Percentiles rank a stretch among this genome's conserved stretches.
Conservation (phyloP, 2,113 vertebrate genomes). For the Patagioenas fasciata region DNA sequence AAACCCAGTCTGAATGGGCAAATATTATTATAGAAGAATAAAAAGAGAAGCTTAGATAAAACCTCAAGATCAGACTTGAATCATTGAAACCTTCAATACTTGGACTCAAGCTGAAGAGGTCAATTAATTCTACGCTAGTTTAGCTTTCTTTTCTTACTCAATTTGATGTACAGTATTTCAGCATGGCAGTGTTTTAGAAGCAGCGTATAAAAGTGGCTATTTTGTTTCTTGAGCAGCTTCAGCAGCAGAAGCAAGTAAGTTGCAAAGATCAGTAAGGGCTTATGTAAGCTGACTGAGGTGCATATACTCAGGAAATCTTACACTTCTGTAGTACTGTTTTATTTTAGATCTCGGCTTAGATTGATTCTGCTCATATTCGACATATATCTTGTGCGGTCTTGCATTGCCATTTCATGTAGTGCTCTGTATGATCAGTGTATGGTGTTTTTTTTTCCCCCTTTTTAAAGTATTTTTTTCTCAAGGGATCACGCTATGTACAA, state of each 20-base stretch:
- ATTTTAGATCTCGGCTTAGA: neutral
- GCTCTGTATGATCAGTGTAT: neutral
- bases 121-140: neutral
- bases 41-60: neutral
- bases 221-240: neutral
- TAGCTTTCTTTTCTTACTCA: neutral
- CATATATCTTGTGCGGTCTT: accelerated
- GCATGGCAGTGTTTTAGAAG: neutral
- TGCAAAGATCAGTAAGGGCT: neutral
- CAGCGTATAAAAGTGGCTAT: neutral
- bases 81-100: neutral
- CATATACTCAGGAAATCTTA: neutral
- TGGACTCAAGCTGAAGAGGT: neutral
- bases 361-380: neutral
- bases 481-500: neutral
- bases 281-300: neutral
- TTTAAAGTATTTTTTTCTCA: neutral
- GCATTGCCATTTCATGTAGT: neutral
- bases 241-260: neutral
- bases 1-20: neutral
- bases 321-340: neutral
- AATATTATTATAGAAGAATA: neutral
- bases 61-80: neutral
- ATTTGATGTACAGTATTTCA: neutral
- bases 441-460: neutral